Conservation (phyloP, 2,113 vertebrate species). For the Halichoeres trimaculatus region DNA sequence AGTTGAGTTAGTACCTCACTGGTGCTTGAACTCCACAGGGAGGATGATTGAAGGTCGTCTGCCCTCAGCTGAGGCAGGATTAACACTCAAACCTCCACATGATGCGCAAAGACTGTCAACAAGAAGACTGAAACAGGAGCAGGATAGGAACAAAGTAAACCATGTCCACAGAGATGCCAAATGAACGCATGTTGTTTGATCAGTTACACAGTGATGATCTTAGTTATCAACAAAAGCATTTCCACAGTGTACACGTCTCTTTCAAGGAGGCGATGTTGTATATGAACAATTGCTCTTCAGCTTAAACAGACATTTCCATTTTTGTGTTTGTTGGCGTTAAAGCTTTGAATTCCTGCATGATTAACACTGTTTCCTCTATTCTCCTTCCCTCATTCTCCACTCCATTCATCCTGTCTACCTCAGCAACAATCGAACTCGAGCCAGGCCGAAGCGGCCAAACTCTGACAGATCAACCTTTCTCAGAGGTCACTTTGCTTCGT, state of each 20-base stretch:
- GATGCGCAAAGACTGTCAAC: too few species aligned
- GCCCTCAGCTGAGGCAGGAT: too few species aligned
- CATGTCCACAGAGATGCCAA: too few species aligned
- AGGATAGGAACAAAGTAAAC: too few species aligned
- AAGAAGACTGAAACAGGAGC: too few species aligned
- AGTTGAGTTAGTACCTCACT: too few species aligned
- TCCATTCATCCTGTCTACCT: conserved; percentile 22
- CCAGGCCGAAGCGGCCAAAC: conserved; percentile 51
- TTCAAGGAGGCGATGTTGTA: neutral
- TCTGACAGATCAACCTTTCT: conserved; percentile 64
- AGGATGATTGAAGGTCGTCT: too few species aligned
- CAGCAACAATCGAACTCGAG: conserved; percentile 20
- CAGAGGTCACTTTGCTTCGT: conserved; percentile 52
- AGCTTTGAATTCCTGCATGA: conserved; percentile 33
- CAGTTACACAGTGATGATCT: too few species aligned
- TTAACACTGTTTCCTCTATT: conserved; percentile 47
- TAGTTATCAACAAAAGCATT: neutral
- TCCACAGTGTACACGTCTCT: neutral
- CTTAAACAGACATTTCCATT: conserved; percentile 14
- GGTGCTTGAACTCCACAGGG: too few species aligned
- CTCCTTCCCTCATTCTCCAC: conserved; percentile 37
- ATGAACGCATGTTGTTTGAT: too few species aligned
- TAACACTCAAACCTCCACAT: too few species aligned
- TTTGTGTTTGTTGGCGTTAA: conserved; percentile 38
- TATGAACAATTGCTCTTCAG: conserved; percentile 5